These are phyloP conservation scores for Aphelinus certus DNA, from an alignment of 1,140 invertebrate genomes.

Conservation along the genomic window DNA sequence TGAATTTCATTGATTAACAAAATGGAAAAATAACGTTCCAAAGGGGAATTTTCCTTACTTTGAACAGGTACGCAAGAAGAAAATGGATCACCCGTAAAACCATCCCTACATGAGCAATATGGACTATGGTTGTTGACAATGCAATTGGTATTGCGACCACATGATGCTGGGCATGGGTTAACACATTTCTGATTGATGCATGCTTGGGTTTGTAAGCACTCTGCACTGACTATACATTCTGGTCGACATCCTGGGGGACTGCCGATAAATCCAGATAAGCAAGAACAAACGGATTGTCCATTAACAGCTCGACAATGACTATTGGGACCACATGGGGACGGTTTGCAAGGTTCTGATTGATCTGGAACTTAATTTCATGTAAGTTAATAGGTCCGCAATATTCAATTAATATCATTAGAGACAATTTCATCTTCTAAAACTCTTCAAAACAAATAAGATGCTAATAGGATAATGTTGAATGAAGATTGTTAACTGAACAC, in stretches of 20 bases:
- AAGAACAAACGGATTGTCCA: constrained; percentile 63
- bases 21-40: constrained; percentile 77
- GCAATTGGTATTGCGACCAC: constrained; percentile 74
- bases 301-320: constrained; percentile 54
- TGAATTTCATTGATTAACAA: constrained; percentile 71
- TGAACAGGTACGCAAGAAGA: constrained; percentile 56
- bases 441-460: no score
- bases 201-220: constrained; percentile 71
- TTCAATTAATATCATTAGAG: no score
- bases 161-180: constrained; percentile 75
- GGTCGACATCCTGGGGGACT: constrained; percentile 72
- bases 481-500: constrained; percentile 48
- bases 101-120: constrained; percentile 70
- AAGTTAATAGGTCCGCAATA: background rate
- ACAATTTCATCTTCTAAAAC: background rate
- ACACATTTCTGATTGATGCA: constrained; percentile 74
- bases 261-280: constrained; percentile 72
- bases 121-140: constrained; percentile 73
- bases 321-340: constrained; percentile 64
- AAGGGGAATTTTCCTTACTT: constrained; percentile 71
- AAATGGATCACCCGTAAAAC: constrained; percentile 70
- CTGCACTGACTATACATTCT: constrained; percentile 71
- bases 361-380: constrained; percentile 16
- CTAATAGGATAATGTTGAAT: constrained; percentile 26
- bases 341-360: constrained; percentile 56